Evolutionary conservation across 1,140 invertebrate genomes (phyloP), one percentile per base, ranked within the genome.

Genomic region (Camponotus floridanus): DNA sequence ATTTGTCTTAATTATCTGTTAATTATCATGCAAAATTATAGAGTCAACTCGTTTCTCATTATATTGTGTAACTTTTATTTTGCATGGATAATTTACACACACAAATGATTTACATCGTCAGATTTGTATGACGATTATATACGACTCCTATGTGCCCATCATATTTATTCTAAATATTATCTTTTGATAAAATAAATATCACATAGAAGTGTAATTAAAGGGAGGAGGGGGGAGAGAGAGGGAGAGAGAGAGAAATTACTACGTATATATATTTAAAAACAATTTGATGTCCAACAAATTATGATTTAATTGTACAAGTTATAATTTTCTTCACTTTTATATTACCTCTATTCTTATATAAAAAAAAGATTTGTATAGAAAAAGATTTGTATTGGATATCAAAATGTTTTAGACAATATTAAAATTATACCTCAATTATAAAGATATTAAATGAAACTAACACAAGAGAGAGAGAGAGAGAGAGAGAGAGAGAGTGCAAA

Each of bases 381-480:
- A 71, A 71, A n/a, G 13, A 5, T 15, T 51, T 21, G 11, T 55
- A 71, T 51, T 57, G 18, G 4, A 55, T 2, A 55, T 73, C 9
- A n/a, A 33, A 59, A 42, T 76, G 18, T 57, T 57, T 57, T 21
- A 55, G 2, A 2, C 33, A 9, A 42, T 57, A 31, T 48, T 21
- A 26, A 59, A 76, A n/a, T 2, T 13, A 9, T 62, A 64, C n/a
- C 2, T 76, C 18, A 21, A 39, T 61, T 73, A 36, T 33, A 64
- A 64, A 64, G 13, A 39, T 61, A 21, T 61, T 42, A 76, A 59
- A 9, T 71, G 51, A 74, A 36, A 57, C n/a, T 26, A 9, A 26
- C 26, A 26, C 1, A 26, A 1, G 26, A 26, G 26, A 1, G 26
- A 26, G 26, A 1, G 26, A 26, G 26, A 26, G 26, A 1, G 26